Conservation (phyloP, 2,113 vertebrate genomes). For the Todiramphus chloris region DNA sequence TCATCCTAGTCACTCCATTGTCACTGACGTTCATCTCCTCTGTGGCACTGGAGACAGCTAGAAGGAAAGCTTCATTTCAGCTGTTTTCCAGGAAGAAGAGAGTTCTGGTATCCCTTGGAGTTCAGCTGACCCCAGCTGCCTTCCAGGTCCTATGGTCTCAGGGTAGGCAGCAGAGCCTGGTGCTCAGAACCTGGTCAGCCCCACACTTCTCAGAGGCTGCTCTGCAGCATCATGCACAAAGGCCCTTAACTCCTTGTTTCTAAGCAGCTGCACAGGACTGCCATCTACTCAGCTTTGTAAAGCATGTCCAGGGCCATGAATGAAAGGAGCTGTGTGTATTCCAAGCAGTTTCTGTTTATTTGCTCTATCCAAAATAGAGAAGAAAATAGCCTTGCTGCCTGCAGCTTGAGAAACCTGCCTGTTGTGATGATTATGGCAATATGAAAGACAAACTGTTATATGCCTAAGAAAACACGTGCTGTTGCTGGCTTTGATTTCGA, state of each 20-base stretch:
- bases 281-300: background rate
- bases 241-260: background rate
- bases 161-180: background rate
- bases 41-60: background rate
- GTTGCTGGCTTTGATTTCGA: background rate
- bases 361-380: background rate
- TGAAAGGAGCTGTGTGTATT: background rate
- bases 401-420: background rate
- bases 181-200: background rate
- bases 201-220: background rate
- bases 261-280: background rate
- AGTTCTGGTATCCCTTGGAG: background rate
- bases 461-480: background rate
- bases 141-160: background rate
- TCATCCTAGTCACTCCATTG: background rate
- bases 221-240: background rate
- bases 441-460: background rate
- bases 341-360: conserved; percentile 3
- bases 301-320: background rate
- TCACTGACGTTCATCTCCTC: background rate
- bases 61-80: background rate
- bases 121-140: background rate
- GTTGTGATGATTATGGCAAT: background rate
- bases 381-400: background rate
- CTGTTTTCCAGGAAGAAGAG: background rate